phyloP scores from a whole-genome alignment of 2,113 vertebrate genomes.

The Anarhynchus alexandrinus region DNA sequence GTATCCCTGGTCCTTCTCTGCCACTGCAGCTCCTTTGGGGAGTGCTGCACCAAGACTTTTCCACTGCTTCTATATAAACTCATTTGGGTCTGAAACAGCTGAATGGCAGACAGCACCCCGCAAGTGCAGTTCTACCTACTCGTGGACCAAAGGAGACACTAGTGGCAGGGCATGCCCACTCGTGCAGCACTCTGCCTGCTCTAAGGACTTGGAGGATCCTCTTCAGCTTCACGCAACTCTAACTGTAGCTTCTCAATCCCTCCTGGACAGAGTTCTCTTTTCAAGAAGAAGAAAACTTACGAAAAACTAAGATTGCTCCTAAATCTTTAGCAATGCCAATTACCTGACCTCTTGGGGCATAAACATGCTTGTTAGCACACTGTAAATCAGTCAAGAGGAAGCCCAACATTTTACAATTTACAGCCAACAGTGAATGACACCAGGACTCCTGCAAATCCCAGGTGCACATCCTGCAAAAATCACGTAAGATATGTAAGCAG shows the following conservation, averaged over 20 bases:
- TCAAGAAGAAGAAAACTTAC: not conserved
- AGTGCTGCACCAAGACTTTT: not conserved
- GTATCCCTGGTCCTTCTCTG: not conserved
- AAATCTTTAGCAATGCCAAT: not conserved
- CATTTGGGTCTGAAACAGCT: not conserved
- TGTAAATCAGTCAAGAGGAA: not conserved
- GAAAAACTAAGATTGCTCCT: not conserved
- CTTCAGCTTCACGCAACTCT: accelerated
- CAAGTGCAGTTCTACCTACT: too few relatives aligned
- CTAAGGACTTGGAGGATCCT: not conserved
- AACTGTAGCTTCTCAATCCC: not conserved
- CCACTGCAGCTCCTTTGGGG: not conserved
- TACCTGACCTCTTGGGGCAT: not conserved
- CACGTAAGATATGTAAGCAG: not conserved
- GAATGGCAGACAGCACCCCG: accelerated
- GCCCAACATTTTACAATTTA: not conserved
- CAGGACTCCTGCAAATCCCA: not conserved
- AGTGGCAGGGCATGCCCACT: not conserved
- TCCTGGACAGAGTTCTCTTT: not conserved
- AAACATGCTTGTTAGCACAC: not conserved
- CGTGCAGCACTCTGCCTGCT: accelerated
- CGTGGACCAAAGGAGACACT: accelerated
- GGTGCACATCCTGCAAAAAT: not conserved
- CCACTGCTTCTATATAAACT: not conserved
- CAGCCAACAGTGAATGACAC: not conserved